Evolutionary conservation across 64 coral and sea anemone genomes (phyloP), one percentile per base, ranked within the genome.

Genomic region (Montipora cactus): DNA sequence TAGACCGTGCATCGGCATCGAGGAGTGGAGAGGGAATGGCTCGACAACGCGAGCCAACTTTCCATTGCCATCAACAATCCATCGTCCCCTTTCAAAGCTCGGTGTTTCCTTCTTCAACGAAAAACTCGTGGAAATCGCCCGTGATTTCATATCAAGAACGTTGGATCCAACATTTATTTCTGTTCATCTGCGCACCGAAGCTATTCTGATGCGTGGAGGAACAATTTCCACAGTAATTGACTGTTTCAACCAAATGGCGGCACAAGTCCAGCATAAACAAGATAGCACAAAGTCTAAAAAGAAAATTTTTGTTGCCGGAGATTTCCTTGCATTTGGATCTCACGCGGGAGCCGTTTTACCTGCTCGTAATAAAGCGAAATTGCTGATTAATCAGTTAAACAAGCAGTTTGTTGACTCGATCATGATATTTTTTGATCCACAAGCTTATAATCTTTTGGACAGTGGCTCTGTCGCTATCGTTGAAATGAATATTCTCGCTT

Each of bases 401-500:
- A 50, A 48, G 46, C 46, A 47, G 49, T 14, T 80, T 95, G 67
- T 44, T 77, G 12, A 76, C 93, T n/a, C 49, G 87, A 71, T 48
- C 7, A 88, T 94, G 8, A 75, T 98, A 53, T 81, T 50, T n/a
- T 95, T 87, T 80, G 68, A 87, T 21, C 94, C 88, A 47, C 59
- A 78, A 76, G 87, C 85, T 9, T 37, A 90, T n/a, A 95, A 94
- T 46, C n/a, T 81, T 25, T 10, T 13, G 12, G 96, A 98, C 86
- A 90, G 62, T 10, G 96, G 96, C n/a, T 81, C 93, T 9, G 95
- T 93, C 10, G 97, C 97, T 2, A 98, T 98, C 14, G 75, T 98
- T 22, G 97, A 98, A 64, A 98, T 98, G 94, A 94, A 94, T 81
- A 96, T 98, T 71, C 91, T 98, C 13, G 88, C 91, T 37, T 92